These are phyloP conservation scores for Neogobius melanostomus DNA, from an alignment of 2,113 vertebrate genomes.

Conservation along the genomic window DNA sequence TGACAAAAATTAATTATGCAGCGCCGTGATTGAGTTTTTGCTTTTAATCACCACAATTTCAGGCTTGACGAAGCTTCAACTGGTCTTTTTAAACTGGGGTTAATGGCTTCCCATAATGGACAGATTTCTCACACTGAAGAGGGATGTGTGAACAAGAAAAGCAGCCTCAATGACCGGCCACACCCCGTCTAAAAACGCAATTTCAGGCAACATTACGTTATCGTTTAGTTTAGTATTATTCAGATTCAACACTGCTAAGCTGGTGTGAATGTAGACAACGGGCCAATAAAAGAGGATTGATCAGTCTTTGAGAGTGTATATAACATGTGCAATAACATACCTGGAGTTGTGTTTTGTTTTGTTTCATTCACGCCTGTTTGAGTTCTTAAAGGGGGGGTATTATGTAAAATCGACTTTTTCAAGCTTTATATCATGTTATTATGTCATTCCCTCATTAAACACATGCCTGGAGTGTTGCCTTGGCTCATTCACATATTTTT, in stretches of 20 bases:
- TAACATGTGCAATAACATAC: no score
- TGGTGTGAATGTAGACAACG: conserved; percentile 13
- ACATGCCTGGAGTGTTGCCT: no score
- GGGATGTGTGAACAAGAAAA: conserved; percentile 52
- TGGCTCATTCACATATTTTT: no score
- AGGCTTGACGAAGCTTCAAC: conserved; percentile 78
- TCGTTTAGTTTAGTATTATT: not conserved
- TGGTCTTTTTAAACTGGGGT: conserved; percentile 76
- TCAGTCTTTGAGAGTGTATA: no score
- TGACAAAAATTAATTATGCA: conserved; percentile 74
- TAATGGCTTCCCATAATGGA: conserved; percentile 70
- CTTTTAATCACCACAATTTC: conserved; percentile 80
- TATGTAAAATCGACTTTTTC: no score
- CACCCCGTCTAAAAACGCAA: conserved; percentile 12
- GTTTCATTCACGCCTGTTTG: no score
- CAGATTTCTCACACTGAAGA: conserved; percentile 54
- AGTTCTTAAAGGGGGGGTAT: no score
- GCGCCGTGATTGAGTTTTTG: conserved; percentile 71
- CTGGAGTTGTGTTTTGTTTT: no score
- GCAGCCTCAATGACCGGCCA: conserved; percentile 29
- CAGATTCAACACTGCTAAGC: conserved; percentile 8
- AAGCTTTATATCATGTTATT: no score
- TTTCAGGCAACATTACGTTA: conserved; percentile 10
- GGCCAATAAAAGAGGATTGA: not conserved
- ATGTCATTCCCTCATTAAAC: no score